A percentile compares a stretch with the other conserved stretches of the same genome.
Evolutionary conservation across 2,797 vertebrate genomes (phyloP).

Genomic region (Saxicola maurus): DNA sequence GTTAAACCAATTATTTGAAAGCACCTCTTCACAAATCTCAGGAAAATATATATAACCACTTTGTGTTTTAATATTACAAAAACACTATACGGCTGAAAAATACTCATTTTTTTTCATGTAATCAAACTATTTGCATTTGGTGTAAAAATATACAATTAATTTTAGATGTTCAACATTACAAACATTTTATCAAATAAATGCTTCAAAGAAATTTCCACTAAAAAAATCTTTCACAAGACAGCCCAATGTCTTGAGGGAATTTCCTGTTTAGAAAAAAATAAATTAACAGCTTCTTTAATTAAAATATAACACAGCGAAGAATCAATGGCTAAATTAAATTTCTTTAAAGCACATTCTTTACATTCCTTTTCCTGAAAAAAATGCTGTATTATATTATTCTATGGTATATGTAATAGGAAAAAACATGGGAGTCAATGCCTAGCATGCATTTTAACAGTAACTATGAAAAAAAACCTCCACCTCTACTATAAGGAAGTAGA

Average conservation of each 20-base stretch:
- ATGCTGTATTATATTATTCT: conserved; percentile 10
- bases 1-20: background rate
- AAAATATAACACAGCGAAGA: conserved; percentile 50
- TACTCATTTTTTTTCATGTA: background rate
- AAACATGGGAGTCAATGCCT: background rate
- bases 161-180: conserved; percentile 3
- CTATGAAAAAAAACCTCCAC: background rate
- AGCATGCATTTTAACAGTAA: background rate
- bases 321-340: conserved; percentile 55
- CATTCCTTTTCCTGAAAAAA: conserved; percentile 52
- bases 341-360: conserved; percentile 28
- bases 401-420: background rate
- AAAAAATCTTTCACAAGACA: conserved; percentile 35
- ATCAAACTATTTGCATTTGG: background rate
- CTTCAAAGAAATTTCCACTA: background rate
- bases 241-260: conserved; percentile 25
- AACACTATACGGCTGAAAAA: background rate
- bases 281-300: conserved; percentile 56
- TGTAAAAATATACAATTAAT: background rate
- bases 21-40: background rate
- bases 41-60: background rate
- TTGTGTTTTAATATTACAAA: conserved; percentile 4
- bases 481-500: background rate
- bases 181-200: conserved; percentile 14
- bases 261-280: background rate